Conservation (phyloP, 2,888 invertebrate species). For the Scaptomyza flava region DNA sequence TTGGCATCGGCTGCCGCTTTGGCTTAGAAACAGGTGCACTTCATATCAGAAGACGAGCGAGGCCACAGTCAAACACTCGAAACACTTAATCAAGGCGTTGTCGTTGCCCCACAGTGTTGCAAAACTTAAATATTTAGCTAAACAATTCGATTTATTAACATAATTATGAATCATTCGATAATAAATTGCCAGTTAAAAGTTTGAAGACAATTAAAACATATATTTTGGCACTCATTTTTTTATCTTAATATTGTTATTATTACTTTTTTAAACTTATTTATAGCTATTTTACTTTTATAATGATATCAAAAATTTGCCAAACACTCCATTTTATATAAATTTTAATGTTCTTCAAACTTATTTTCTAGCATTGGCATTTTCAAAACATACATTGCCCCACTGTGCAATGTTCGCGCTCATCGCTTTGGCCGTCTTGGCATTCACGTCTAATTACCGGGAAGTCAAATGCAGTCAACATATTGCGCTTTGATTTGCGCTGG, state of each 20-base stretch:
- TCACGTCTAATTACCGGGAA: slow-evolving; percentile 80
- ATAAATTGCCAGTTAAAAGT: too few relatives aligned
- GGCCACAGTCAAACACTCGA: slow-evolving; percentile 60
- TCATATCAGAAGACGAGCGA: slow-evolving; percentile 67
- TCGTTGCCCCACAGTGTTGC: slow-evolving; percentile 47
- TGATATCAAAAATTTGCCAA: too few relatives aligned
- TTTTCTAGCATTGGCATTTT: too few relatives aligned
- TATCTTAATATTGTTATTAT: too few relatives aligned
- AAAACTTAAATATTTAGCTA: background rate
- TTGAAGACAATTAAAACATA: too few relatives aligned
- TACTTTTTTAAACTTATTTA: too few relatives aligned
- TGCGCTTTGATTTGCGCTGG: slow-evolving; percentile 77
- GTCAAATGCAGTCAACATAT: slow-evolving; percentile 81
- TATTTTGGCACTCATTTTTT: too few relatives aligned
- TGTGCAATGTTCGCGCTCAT: slow-evolving; percentile 28
- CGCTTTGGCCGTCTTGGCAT: slow-evolving; percentile 55
- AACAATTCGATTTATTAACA: too few relatives aligned
- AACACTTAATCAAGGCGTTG: slow-evolving; percentile 63
- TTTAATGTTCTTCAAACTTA: too few relatives aligned
- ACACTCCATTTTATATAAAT: too few relatives aligned
- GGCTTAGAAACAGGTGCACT: slow-evolving; percentile 76
- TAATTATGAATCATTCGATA: too few relatives aligned
- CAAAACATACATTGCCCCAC: slow-evolving; percentile 15
- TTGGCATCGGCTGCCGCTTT: slow-evolving; percentile 64
- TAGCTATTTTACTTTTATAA: too few relatives aligned